Percentiles rank a stretch among this genome's conserved stretches.
Evolutionary conservation across 2,888 invertebrate genomes (phyloP).

Genomic region (Hyposoter dolosus): DNA sequence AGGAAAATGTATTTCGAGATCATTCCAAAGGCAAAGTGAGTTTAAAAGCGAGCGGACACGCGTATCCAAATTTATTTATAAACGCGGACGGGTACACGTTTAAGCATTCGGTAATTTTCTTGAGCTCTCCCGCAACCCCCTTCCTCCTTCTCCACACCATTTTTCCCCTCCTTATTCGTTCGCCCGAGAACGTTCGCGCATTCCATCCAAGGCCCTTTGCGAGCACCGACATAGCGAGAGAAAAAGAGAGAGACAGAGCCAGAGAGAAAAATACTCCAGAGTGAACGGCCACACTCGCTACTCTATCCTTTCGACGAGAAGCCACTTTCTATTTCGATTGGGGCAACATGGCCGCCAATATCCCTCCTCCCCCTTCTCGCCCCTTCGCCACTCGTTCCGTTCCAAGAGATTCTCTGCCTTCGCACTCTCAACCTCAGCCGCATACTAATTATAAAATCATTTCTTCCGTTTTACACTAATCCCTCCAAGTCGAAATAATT

Average conservation of each 20-base stretch:
- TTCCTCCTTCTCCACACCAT: background rate
- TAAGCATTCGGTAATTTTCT: constrained; percentile 78
- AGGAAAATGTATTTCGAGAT: constrained; percentile 47
- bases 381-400: background rate
- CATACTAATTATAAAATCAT: constrained; percentile 6
- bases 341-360: constrained; percentile 72
- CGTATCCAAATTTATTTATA: constrained; percentile 67
- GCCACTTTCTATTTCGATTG: constrained; percentile 78
- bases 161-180: background rate
- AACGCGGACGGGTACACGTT: constrained; percentile 35
- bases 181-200: constrained; percentile 70
- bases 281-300: constrained; percentile 70
- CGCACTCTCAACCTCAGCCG: background rate
- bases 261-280: constrained; percentile 40
- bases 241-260: constrained; percentile 47
- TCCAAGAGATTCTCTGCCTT: constrained; percentile 16
- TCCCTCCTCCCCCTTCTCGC: constrained; percentile 8
- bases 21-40: constrained; percentile 39
- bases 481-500: background rate
- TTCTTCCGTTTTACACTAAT: constrained; percentile 1
- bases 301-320: constrained; percentile 65
- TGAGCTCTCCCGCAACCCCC: constrained; percentile 49
- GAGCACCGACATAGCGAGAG: constrained; percentile 46
- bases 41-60: constrained; percentile 43
- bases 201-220: constrained; percentile 80